Conservation (phyloP, 2,113 vertebrate genomes). For the Riparia riparia region DNA sequence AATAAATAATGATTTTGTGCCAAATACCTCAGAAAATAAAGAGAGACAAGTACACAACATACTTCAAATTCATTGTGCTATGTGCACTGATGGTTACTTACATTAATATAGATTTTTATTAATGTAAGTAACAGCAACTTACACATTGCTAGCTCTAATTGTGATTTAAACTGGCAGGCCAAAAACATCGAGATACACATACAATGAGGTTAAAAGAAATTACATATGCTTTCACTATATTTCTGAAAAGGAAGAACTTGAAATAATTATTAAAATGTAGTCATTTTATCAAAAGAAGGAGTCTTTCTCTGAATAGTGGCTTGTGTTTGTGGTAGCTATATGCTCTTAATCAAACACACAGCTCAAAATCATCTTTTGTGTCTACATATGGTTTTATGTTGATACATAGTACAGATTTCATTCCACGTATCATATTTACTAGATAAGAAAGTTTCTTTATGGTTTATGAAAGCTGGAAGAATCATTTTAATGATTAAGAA, state of each 20-base stretch:
- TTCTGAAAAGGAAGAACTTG: not conserved
- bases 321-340: not conserved
- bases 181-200: not conserved
- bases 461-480: slow-evolving; percentile 8
- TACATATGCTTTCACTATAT: not conserved
- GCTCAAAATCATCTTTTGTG: not conserved
- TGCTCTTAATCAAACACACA: not conserved
- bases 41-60: not conserved
- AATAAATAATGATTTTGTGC: not conserved
- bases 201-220: not conserved
- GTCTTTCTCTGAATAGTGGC: not conserved
- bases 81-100: not conserved
- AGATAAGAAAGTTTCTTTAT: not conserved
- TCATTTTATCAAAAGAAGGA: not conserved
- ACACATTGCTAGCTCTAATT: not conserved
- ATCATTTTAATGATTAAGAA: not conserved
- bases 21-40: not conserved
- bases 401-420: not conserved
- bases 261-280: not conserved
- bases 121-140: not conserved
- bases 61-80: not conserved
- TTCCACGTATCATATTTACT: not conserved
- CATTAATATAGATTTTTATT: not conserved
- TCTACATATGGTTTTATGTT: not conserved
- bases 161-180: not conserved